Percentiles rank a stretch among this genome's conserved stretches.
phyloP scores from a whole-genome alignment of 2,113 vertebrate genomes.

The Pelecanoides urinatrix region DNA sequence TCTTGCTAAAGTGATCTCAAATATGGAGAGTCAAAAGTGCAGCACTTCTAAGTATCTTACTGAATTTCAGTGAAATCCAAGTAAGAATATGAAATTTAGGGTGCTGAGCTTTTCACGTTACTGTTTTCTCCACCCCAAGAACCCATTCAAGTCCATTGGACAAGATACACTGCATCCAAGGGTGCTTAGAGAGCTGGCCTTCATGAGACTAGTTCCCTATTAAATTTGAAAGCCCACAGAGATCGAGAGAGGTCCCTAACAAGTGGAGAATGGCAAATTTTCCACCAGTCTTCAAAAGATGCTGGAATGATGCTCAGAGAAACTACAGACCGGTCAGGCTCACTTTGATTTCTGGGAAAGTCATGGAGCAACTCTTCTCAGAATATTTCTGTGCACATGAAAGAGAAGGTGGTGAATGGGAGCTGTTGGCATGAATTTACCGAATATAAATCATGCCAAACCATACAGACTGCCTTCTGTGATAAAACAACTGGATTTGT shows the following conservation, averaged over 20 bases:
- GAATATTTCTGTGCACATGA: neutral
- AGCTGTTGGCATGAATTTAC: neutral
- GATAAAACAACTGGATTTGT: neutral
- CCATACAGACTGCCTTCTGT: neutral
- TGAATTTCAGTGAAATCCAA: neutral
- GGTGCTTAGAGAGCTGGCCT: neutral
- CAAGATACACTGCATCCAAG: fast-evolving
- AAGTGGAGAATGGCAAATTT: neutral
- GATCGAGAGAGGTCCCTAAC: too few relatives aligned
- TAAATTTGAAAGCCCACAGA: neutral
- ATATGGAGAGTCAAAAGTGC: neutral
- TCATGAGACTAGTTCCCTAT: neutral
- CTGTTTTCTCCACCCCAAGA: neutral
- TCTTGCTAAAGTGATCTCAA: neutral
- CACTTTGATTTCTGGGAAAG: neutral
- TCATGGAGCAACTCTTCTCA: neutral
- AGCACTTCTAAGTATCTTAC: neutral
- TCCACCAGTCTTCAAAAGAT: neutral
- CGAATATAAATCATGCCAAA: neutral
- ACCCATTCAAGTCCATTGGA: neutral
- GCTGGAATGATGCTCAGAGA: neutral
- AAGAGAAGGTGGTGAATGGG: neutral
- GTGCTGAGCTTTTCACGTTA: neutral
- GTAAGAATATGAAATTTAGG: neutral
- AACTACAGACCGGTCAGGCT: neutral